Conservation (phyloP, 2,113 vertebrate species). For the Saguinus imperator region DNA sequence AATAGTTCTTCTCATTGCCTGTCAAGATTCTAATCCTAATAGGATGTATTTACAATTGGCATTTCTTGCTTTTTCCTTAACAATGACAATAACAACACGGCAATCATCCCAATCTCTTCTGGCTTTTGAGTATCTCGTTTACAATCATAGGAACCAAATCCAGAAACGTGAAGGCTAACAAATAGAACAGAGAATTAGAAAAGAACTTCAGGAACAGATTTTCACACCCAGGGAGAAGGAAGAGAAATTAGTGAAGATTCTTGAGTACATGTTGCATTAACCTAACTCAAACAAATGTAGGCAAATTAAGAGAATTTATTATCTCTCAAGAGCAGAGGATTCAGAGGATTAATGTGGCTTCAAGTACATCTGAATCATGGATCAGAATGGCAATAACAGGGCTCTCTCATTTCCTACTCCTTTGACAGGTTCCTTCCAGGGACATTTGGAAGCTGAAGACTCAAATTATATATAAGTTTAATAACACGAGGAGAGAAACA, state of each 20-base stretch:
- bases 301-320: neutral
- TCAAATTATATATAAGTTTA: neutral
- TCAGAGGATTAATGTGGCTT: neutral
- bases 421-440: neutral
- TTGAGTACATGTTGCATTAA: neutral
- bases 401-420: neutral
- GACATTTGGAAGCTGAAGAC: neutral
- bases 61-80: conserved; percentile 37
- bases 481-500: neutral
- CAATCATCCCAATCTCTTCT: neutral
- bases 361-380: neutral
- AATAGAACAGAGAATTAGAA: neutral
- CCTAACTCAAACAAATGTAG: neutral
- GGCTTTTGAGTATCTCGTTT: neutral
- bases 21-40: conserved; percentile 45
- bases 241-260: neutral
- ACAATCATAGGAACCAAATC: neutral
- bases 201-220: neutral
- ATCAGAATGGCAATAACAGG: neutral
- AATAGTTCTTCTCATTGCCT: neutral
- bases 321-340: neutral
- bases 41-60: neutral
- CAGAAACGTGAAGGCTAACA: neutral
- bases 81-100: neutral
- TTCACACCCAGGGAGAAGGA: neutral